phyloP scores from a whole-genome alignment of 2,113 vertebrate genomes.

The Amphiprion ocellaris region DNA sequence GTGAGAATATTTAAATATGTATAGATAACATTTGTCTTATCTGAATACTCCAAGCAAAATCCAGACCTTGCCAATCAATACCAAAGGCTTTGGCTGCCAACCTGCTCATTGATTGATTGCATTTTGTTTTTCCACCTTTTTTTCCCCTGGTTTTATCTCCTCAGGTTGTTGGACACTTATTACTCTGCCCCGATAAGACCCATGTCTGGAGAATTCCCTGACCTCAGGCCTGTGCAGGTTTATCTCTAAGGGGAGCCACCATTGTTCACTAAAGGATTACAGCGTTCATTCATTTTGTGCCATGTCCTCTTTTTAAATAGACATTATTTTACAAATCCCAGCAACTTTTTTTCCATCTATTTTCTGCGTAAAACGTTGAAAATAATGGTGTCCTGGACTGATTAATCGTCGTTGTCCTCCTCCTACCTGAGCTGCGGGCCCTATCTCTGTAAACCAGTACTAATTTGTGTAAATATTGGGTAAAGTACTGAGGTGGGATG shows the following conservation, averaged over 20 bases:
- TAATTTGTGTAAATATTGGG: slow-evolving; percentile 88
- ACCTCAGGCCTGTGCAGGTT: slow-evolving; percentile 48
- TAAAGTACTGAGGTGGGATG: slow-evolving; percentile 83
- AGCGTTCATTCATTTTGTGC: background rate
- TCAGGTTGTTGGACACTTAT: slow-evolving; percentile 78
- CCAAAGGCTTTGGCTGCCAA: slow-evolving; percentile 71
- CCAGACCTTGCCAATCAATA: slow-evolving; percentile 71
- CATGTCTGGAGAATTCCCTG: slow-evolving; percentile 51
- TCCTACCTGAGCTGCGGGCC: slow-evolving; percentile 33
- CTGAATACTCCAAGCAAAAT: slow-evolving; percentile 47
- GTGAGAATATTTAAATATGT: slow-evolving; percentile 22
- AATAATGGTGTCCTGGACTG: background rate
- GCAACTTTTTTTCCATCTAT: background rate
- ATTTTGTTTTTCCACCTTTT: slow-evolving; percentile 70
- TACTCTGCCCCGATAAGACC: slow-evolving; percentile 73
- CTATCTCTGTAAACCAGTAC: slow-evolving; percentile 82
- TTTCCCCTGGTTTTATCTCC: slow-evolving; percentile 63
- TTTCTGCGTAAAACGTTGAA: background rate
- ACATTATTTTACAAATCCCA: background rate
- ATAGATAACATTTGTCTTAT: slow-evolving; percentile 41
- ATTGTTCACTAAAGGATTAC: background rate
- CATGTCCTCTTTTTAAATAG: background rate
- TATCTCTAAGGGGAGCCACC: background rate
- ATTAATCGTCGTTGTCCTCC: background rate
- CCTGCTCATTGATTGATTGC: slow-evolving; percentile 76